phyloP scores from a whole-genome alignment of 2,113 vertebrate species.

The Hipposideros armiger region DNA sequence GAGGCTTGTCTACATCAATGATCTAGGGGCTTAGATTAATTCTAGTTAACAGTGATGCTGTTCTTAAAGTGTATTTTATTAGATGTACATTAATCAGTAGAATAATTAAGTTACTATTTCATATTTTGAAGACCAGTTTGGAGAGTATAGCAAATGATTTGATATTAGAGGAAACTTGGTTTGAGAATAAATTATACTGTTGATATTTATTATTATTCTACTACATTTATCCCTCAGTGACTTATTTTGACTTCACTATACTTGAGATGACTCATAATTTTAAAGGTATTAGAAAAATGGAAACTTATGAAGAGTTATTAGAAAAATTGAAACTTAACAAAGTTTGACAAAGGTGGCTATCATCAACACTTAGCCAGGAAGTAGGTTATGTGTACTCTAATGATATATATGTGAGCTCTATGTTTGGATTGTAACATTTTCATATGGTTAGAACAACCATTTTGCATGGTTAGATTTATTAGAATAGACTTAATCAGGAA shows the following conservation, averaged over 20 bases:
- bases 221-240: not conserved
- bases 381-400: conserved; percentile 31
- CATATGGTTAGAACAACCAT: not conserved
- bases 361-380: not conserved
- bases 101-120: not conserved
- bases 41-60: not conserved
- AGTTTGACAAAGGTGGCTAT: not conserved
- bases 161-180: conserved; percentile 41
- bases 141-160: not conserved
- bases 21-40: not conserved
- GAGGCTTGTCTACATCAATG: not conserved
- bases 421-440: conserved; percentile 44
- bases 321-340: conserved; percentile 51
- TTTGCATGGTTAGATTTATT: conserved; percentile 23
- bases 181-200: not conserved
- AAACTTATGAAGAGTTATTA: conserved; percentile 13
- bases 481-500: not conserved
- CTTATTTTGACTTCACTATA: not conserved
- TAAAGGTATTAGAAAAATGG: conserved; percentile 47
- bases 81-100: not conserved
- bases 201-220: not conserved
- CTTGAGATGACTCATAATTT: conserved; percentile 35
- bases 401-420: not conserved
- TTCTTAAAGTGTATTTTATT: conserved; percentile 14
- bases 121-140: conserved; percentile 4